Conservation (phyloP, 1,140 invertebrate species). For the Diuraphis noxia region DNA sequence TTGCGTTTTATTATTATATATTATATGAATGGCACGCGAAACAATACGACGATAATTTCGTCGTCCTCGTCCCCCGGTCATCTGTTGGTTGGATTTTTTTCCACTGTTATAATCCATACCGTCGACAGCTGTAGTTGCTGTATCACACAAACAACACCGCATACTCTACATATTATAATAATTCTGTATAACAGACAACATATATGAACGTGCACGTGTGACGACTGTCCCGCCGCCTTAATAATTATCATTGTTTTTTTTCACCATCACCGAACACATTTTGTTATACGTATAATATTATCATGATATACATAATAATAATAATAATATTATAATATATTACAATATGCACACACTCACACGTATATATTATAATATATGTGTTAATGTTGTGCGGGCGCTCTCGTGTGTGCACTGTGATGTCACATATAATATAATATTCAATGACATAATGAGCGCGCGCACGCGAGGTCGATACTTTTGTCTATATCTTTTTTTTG, state of each 20-base stretch:
- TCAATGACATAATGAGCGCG: not conserved
- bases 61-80: conserved; percentile 33
- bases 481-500: not conserved
- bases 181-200: not conserved
- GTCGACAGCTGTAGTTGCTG: conserved; percentile 10
- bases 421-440: not conserved
- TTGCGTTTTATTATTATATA: not conserved
- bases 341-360: not conserved
- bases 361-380: not conserved
- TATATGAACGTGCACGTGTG: not conserved
- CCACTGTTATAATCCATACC: not conserved
- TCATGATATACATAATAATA: not conserved
- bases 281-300: not conserved
- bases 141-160: not conserved
- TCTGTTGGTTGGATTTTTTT: conserved; percentile 15
- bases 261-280: not conserved
- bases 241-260: conserved; percentile 22
- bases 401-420: not conserved
- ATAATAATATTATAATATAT: conserved; percentile 4
- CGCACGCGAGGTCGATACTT: not conserved
- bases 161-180: not conserved
- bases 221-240: conserved; percentile 8
- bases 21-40: not conserved
- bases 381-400: not conserved
- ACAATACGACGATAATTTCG: conserved; percentile 51